Conservation (phyloP, 2,113 vertebrate genomes). For the Myrmophylax atrothorax region DNA sequence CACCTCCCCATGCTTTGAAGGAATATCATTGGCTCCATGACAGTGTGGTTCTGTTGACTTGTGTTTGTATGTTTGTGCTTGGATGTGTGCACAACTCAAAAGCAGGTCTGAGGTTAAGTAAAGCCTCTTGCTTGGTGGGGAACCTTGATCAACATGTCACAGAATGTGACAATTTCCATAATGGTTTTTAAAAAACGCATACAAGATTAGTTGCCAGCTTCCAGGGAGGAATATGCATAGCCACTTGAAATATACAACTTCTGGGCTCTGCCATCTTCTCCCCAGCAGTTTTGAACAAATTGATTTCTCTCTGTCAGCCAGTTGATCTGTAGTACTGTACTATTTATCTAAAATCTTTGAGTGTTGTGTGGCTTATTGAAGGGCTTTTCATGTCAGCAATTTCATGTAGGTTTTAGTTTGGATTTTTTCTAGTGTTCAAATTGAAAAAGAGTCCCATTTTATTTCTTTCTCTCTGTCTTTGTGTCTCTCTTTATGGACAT, state of each 20-base stretch:
- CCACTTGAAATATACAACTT: slow-evolving; percentile 19
- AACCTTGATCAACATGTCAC: slow-evolving; percentile 39
- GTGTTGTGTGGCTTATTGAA: not conserved
- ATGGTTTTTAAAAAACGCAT: slow-evolving; percentile 39
- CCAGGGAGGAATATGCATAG: not conserved
- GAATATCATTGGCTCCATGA: slow-evolving; percentile 31
- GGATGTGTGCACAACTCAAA: slow-evolving; percentile 31
- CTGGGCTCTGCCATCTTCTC: not conserved
- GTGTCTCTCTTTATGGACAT: not conserved
- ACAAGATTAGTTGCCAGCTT: slow-evolving; percentile 2
- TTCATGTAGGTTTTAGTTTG: not conserved
- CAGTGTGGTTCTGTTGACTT: slow-evolving; percentile 27
- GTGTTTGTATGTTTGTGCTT: slow-evolving; percentile 10
- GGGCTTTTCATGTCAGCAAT: not conserved
- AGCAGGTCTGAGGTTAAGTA: slow-evolving; percentile 54
- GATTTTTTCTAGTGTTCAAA: not conserved
- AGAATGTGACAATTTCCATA: slow-evolving; percentile 46
- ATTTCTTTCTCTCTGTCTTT: not conserved
- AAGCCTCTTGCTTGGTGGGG: slow-evolving; percentile 5
- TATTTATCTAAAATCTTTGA: not conserved
- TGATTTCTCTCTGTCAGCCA: not conserved
- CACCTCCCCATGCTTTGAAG: slow-evolving; percentile 19
- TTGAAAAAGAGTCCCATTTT: not conserved
- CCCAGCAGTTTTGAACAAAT: slow-evolving; percentile 1
- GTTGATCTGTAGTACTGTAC: not conserved